Conservation (phyloP, 1,140 invertebrate genomes). For the Manduca sexta region DNA sequence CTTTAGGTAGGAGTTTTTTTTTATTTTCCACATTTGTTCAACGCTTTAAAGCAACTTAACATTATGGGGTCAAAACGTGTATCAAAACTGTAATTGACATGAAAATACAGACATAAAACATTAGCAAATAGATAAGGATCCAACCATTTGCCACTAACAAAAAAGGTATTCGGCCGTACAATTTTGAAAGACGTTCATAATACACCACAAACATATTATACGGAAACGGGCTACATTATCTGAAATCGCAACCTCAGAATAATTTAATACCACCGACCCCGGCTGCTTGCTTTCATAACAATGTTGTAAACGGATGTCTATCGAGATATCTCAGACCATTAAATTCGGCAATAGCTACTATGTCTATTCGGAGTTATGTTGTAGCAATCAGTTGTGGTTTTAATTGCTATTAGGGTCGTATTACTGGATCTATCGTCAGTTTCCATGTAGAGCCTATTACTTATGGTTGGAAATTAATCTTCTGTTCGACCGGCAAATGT, state of each 20-base stretch:
- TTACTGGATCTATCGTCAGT: not conserved
- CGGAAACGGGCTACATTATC: constrained; percentile 10
- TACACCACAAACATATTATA: constrained; percentile 6
- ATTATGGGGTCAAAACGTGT: too few relatives aligned
- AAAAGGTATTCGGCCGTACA: not conserved
- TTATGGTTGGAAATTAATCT: constrained; percentile 4
- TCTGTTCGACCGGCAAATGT: not conserved
- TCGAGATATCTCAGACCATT: constrained; percentile 20
- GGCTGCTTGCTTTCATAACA: constrained; percentile 12
- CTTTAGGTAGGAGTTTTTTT: too few relatives aligned
- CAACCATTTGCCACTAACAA: not conserved
- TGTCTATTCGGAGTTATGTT: constrained; percentile 5
- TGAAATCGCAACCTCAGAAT: constrained; percentile 16
- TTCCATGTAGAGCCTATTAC: not conserved
- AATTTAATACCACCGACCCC: constrained; percentile 17
- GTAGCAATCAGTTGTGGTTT: constrained; percentile 9
- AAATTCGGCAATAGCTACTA: constrained; percentile 7
- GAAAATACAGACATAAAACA: too few relatives aligned
- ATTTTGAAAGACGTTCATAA: constrained; percentile 1
- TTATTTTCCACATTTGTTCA: too few relatives aligned
- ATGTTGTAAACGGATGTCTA: constrained; percentile 18
- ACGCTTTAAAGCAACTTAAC: too few relatives aligned
- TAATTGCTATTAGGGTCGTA: constrained; percentile 8
- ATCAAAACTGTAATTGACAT: too few relatives aligned
- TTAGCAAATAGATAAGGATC: too few relatives aligned